A percentile compares a stretch with the other conserved stretches of the same genome.
Conservation (phyloP, 2,113 vertebrate genomes). For the Lamprotornis superbus region DNA sequence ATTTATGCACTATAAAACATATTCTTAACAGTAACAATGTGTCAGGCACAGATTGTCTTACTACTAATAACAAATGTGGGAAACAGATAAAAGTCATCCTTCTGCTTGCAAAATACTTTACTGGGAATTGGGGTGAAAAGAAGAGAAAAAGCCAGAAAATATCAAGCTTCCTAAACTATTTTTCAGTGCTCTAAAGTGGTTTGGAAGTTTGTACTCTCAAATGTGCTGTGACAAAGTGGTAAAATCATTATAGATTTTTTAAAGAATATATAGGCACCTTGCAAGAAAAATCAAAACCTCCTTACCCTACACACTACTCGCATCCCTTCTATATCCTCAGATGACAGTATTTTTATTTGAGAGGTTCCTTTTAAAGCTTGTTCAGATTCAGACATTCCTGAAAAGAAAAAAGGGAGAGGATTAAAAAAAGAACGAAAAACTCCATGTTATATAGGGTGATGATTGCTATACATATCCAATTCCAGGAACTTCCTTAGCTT, state of each 20-base stretch:
- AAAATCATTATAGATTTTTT: not conserved
- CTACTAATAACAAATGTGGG: not conserved
- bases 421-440: accelerated
- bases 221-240: not conserved
- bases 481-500: not conserved
- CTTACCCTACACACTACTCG: slow-evolving; percentile 90
- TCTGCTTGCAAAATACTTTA: not conserved
- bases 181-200: not conserved
- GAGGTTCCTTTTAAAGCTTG: slow-evolving; percentile 97
- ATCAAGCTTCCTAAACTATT: not conserved
- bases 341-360: slow-evolving; percentile 93
- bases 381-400: slow-evolving; percentile 97
- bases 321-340: slow-evolving; percentile 96
- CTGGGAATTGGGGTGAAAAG: not conserved
- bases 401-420: not conserved
- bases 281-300: not conserved
- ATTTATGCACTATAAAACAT: not conserved
- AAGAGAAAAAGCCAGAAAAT: not conserved
- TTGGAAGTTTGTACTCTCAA: not conserved
- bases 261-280: not conserved
- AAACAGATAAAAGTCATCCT: not conserved
- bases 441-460: not conserved
- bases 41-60: not conserved
- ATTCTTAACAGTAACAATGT: not conserved
- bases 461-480: not conserved